Base-by-base conservation (phyloP, 2,797 vertebrate genomes). In the Parauchenoglanis punctatus region DNA sequence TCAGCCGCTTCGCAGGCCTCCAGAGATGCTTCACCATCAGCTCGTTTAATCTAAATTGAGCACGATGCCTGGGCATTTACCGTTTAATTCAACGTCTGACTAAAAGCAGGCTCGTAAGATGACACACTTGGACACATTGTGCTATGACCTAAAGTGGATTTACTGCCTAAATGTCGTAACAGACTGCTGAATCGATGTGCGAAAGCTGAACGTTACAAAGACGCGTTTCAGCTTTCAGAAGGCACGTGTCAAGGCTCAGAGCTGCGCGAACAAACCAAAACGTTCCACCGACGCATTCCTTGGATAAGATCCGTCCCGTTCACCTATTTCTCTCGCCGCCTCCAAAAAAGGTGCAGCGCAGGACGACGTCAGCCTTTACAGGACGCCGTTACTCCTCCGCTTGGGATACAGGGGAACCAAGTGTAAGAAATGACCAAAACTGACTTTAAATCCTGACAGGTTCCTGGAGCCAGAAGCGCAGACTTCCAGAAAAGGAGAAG, bases 401-500 rank as follows among this genome's bases (percentile, higher is more conserved):
- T 93, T 91, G 89, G 89, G 83, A 90, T 91, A 92, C 90, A 92
- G 87, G 72, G 80, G 81, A 40, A 86, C 56, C 35, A 35, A 67
- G 63, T 58, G 78, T 52, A 78, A 87, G 78, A 89, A 89, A 90
- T 75, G 52, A 84, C 56, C 80, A 86, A 81, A 72, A 85, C 85
- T 31, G 12, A 20, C 81, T 83, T 86, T 44, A 73, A 91, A 93
- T 91, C 90, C 89, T 92, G 92, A 91, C 85, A 56, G 75, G 77
- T 13, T 85, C 35, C 58, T 86, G 89, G 76, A 89, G 87, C 89
- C 86, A 81, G 56, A 49, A 87, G 81, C 65, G 86, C 93, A 94
- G 92, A 95, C 92, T 95, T 96, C 96, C 95, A 95, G 93, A 96
- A 95, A 96, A 96, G 95, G 96, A 96, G 94, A 95, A 56, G 12